Evolutionary conservation across 1,140 invertebrate genomes (phyloP).

Genomic region (Aphelinus atriplicis): DNA sequence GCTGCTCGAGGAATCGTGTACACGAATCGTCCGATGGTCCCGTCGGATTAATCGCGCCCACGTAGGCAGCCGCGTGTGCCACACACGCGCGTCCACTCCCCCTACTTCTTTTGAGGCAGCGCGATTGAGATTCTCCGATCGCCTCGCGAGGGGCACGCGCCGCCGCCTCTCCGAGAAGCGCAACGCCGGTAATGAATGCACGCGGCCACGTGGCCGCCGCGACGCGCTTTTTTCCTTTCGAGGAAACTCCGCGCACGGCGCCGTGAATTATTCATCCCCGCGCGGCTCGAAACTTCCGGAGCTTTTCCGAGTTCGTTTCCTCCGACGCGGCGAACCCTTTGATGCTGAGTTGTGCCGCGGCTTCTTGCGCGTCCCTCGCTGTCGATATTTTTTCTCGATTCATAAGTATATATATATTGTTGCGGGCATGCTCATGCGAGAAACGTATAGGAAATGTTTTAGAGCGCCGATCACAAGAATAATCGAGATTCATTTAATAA

Average conservation of each 20-base stretch:
- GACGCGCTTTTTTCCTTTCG: not conserved
- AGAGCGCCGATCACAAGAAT: too few species aligned
- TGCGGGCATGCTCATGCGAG: too few species aligned
- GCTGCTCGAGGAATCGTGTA: too few species aligned
- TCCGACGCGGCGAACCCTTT: not conserved
- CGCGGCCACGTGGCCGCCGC: conserved; percentile 8
- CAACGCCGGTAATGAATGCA: conserved; percentile 1
- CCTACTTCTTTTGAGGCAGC: not conserved
- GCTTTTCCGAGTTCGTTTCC: not conserved
- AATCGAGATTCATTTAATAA: too few species aligned
- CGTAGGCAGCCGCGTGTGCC: not conserved
- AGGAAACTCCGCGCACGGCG: too few species aligned
- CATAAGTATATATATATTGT: too few species aligned
- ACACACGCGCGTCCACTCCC: not conserved
- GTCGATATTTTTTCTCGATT: too few species aligned
- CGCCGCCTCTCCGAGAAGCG: conserved; percentile 2
- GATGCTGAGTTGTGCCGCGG: too few species aligned
- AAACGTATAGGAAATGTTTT: too few species aligned
- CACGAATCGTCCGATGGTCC: too few species aligned
- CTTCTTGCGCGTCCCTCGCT: too few species aligned
- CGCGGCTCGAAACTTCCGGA: conserved; percentile 4
- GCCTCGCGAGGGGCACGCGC: conserved; percentile 10
- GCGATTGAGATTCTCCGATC: conserved; percentile 7
- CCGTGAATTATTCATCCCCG: conserved; percentile 2
- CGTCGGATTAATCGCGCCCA: not conserved